A percentile compares a stretch with the other conserved stretches of the same genome.
Evolutionary conservation across 2,113 vertebrate genomes (phyloP).

Genomic region (Pelecanus crispus): DNA sequence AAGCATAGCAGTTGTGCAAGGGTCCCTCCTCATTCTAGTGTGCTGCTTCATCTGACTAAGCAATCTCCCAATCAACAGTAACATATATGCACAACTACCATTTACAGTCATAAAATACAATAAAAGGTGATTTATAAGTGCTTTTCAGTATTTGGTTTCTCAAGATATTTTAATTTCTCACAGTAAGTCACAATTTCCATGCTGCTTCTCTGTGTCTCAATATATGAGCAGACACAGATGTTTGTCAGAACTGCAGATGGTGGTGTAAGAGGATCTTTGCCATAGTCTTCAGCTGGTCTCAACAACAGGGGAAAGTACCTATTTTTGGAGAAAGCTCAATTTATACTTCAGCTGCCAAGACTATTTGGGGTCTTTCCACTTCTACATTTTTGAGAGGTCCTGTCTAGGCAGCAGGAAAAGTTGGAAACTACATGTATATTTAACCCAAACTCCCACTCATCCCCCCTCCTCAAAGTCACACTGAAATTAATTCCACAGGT

Average conservation of each 20-base stretch:
- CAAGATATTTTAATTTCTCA: neutral
- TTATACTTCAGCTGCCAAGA: neutral
- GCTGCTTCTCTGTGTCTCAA: neutral
- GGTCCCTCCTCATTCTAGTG: neutral
- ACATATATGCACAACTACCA: rapidly evolving
- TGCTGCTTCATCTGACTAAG: neutral
- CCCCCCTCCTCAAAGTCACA: neutral
- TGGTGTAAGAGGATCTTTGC: neutral
- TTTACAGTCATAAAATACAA: neutral
- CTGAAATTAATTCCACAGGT: neutral
- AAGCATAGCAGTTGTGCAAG: neutral
- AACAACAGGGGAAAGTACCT: neutral
- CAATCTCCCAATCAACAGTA: neutral
- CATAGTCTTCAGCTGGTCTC: neutral
- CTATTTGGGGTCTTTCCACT: neutral
- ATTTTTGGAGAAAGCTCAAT: neutral
- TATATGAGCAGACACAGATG: neutral
- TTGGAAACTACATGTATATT: neutral
- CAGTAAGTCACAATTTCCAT: neutral
- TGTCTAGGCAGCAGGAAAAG: neutral
- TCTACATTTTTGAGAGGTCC: neutral
- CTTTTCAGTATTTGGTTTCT: neutral
- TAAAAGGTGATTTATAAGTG: neutral
- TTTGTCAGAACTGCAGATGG: neutral
- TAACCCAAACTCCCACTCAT: neutral